A percentile compares a stretch with the other conserved stretches of the same genome.
phyloP scores from a whole-genome alignment of 2,797 vertebrate genomes.

The Prionace glauca region DNA sequence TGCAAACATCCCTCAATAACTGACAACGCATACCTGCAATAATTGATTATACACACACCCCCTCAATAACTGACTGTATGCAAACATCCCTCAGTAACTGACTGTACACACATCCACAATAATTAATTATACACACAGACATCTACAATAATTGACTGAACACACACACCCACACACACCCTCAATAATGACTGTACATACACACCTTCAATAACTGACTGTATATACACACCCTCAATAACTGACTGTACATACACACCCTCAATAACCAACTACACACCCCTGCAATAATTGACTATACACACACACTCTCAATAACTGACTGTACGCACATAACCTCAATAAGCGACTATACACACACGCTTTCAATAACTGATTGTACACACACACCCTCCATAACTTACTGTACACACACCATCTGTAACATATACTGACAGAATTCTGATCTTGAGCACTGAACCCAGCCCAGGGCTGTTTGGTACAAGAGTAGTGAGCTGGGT shows the following conservation, averaged over 20 bases:
- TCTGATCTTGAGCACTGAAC: too few species aligned
- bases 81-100: background rate
- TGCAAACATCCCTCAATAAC: too few species aligned
- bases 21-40: too few species aligned
- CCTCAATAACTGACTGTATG: background rate
- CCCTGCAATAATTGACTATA: background rate
- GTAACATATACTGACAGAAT: too few species aligned
- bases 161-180: background rate
- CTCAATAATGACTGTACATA: background rate
- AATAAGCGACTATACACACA: background rate
- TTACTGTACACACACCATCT: too few species aligned
- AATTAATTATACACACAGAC: background rate
- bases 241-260: background rate
- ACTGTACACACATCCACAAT: background rate
- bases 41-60: background rate
- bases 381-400: background rate
- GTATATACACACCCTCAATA: too few species aligned
- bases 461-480: too few species aligned
- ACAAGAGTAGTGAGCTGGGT: too few species aligned
- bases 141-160: background rate
- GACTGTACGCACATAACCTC: background rate
- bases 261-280: background rate
- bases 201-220: too few species aligned
- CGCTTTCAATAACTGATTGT: background rate
- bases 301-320: background rate